These are phyloP conservation scores for Camarhynchus parvulus DNA, from an alignment of 2,113 vertebrate genomes.

Conservation along the genomic window DNA sequence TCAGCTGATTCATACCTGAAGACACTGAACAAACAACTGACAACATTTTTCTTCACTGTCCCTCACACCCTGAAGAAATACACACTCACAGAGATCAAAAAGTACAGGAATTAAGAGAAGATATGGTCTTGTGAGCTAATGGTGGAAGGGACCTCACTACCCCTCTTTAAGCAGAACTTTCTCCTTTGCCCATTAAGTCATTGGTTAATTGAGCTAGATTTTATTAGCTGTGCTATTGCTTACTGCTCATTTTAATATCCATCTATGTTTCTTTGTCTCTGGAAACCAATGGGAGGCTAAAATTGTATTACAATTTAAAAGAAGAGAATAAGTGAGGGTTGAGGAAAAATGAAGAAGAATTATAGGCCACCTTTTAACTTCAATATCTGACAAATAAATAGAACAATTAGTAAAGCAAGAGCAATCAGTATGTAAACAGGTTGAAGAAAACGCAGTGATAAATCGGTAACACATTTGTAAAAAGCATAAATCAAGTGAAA, in stretches of 20 bases:
- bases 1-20: background rate
- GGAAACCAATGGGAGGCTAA: background rate
- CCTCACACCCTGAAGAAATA: background rate
- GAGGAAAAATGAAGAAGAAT: conserved; percentile 25
- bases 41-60: background rate
- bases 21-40: background rate
- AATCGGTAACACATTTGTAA: conserved; percentile 26
- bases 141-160: background rate
- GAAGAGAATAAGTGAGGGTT: background rate
- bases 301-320: conserved; percentile 4
- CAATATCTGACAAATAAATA: conserved; percentile 37
- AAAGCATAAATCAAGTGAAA: conserved; percentile 52
- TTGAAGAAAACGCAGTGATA: conserved; percentile 30
- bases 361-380: conserved; percentile 41
- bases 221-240: background rate
- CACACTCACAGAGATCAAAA: background rate
- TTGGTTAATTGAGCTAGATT: background rate
- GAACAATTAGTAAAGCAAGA: conserved; percentile 63
- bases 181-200: background rate
- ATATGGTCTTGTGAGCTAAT: background rate
- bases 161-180: background rate
- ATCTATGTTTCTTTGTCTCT: background rate
- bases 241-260: background rate
- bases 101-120: background rate
- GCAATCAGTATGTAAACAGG: conserved; percentile 47